A percentile compares a stretch with the other conserved stretches of the same genome.
phyloP scores from a whole-genome alignment of 2,888 invertebrate genomes.

The Imbricaverruca yamaguchii region DNA sequence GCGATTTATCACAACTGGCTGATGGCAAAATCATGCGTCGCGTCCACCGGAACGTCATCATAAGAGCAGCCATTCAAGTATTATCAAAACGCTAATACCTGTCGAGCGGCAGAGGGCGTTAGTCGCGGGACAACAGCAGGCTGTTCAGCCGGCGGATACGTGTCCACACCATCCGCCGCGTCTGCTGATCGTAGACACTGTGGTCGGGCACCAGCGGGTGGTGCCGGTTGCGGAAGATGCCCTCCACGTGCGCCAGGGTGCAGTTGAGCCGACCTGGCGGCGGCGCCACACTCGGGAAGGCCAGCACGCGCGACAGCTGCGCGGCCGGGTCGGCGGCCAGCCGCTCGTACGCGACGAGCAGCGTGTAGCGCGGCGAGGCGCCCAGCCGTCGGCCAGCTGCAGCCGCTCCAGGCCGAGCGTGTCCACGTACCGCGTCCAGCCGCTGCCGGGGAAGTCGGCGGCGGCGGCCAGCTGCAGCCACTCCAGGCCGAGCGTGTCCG shows the following conservation, averaged over 20 bases:
- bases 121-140: not conserved
- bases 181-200: not conserved
- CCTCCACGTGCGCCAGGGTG: not conserved
- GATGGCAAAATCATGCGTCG: no score
- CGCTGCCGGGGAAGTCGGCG: not conserved
- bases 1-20: no score
- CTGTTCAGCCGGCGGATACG: not conserved
- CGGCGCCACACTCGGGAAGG: not conserved
- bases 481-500: no score
- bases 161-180: not conserved
- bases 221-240: not conserved
- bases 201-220: not conserved
- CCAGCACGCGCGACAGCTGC: not conserved
- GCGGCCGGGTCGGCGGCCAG: not conserved
- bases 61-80: no score
- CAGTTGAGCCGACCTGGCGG: not conserved
- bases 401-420: not conserved
- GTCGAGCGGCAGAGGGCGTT: not conserved
- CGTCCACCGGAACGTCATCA: no score
- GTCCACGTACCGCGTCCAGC: not conserved
- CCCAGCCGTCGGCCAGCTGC: slow-evolving; percentile 3
- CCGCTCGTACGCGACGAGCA: slow-evolving; percentile 3
- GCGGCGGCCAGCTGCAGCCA: not conserved
- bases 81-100: not conserved
- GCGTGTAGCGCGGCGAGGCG: not conserved